Conservation (phyloP, 1,140 invertebrate species). For the Reticulitermes speratus region DNA sequence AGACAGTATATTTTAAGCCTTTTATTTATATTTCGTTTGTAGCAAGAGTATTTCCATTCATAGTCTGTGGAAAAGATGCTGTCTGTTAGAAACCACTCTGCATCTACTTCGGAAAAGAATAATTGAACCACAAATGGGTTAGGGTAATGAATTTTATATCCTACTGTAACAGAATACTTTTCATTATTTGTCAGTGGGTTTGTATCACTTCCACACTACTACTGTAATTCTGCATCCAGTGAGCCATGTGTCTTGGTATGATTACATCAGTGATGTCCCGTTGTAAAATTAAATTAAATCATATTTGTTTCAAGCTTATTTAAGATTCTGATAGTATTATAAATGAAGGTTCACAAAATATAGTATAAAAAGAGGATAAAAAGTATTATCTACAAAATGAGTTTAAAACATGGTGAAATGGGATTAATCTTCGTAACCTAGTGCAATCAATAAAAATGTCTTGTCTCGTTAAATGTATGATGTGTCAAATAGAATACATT, state of each 20-base stretch:
- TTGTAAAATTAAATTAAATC: neutral
- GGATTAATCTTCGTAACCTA: conserved; percentile 24
- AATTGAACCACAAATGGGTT: no score
- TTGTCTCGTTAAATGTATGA: conserved; percentile 29
- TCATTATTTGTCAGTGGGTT: neutral
- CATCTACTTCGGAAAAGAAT: no score
- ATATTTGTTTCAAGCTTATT: neutral
- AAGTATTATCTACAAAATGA: neutral
- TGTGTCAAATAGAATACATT: conserved; percentile 24
- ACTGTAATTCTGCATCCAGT: no score
- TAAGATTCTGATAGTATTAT: neutral
- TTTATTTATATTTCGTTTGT: no score
- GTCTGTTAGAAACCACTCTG: no score
- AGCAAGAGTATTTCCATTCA: no score
- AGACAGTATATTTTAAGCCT: no score
- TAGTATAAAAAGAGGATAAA: neutral
- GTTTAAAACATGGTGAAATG: neutral
- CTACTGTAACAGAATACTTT: neutral
- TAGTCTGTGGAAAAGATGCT: no score
- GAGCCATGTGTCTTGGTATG: neutral
- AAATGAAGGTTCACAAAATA: neutral
- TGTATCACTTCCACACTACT: neutral
- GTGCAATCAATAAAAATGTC: conserved; percentile 32
- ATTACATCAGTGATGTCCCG: neutral
- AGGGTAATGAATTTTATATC: neutral